A percentile compares a stretch with the other conserved stretches of the same genome.
phyloP scores from a whole-genome alignment of 2,888 invertebrate genomes.

The Aspidiotus destructor region DNA sequence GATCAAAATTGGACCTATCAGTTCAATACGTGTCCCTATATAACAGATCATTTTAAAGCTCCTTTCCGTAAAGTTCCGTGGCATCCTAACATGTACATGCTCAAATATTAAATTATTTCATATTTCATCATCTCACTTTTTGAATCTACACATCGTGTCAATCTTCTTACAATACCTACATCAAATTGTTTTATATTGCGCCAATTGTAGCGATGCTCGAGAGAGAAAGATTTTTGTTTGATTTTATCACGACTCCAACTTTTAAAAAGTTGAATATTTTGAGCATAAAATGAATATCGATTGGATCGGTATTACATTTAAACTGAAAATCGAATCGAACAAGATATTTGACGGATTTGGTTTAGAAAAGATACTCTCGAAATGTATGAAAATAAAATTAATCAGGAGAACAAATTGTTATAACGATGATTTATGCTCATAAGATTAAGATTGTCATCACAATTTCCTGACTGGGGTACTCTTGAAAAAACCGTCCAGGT shows the following conservation, averaged over 20 bases:
- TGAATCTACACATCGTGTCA: background rate
- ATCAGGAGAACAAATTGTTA: too few relatives aligned
- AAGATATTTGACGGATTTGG: too few relatives aligned
- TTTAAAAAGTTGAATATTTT: background rate
- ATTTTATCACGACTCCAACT: background rate
- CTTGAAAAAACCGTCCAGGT: too few relatives aligned
- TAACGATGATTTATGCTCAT: too few relatives aligned
- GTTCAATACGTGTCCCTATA: constrained; percentile 4
- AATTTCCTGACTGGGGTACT: too few relatives aligned
- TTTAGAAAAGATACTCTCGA: too few relatives aligned
- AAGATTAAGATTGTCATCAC: too few relatives aligned
- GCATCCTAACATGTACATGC: constrained; percentile 45
- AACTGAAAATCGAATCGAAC: too few relatives aligned
- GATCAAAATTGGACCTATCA: constrained; percentile 23
- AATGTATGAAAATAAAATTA: too few relatives aligned
- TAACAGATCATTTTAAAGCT: constrained; percentile 18
- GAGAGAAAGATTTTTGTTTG: background rate
- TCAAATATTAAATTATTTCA: constrained; percentile 39
- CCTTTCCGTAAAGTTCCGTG: constrained; percentile 45
- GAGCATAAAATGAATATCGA: background rate
- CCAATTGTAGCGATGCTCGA: background rate
- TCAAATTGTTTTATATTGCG: background rate
- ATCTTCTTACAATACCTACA: background rate
- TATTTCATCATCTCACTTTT: background rate
- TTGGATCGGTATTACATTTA: too few relatives aligned